Percentiles rank a stretch among this genome's conserved stretches.
Conservation (phyloP, 2,113 vertebrate species). For the Eulemur macaco region DNA sequence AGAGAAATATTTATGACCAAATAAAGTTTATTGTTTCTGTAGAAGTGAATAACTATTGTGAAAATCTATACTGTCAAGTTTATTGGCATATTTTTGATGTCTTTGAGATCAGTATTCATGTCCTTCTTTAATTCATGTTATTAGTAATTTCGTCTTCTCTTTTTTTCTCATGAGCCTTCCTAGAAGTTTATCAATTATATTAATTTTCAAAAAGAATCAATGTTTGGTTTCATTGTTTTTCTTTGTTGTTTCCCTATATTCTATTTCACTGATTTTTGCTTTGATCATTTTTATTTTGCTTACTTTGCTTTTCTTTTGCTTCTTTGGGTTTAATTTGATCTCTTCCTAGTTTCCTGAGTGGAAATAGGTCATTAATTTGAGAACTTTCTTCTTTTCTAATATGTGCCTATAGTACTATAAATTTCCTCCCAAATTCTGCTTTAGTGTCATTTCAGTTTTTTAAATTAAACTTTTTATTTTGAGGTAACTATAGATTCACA, state of each 20-base stretch:
- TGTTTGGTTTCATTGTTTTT: background rate
- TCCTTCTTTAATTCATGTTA: slow-evolving; percentile 13
- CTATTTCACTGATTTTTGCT: background rate
- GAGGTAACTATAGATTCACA: too few species aligned
- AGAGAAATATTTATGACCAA: slow-evolving; percentile 56
- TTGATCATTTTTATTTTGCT: background rate
- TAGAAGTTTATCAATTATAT: background rate
- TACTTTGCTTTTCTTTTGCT: too few species aligned
- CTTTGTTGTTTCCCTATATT: background rate
- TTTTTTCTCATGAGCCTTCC: background rate
- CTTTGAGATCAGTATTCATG: background rate
- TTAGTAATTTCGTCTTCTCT: background rate
- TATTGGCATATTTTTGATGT: slow-evolving; percentile 22
- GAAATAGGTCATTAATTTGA: too few species aligned
- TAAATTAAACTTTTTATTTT: too few species aligned
- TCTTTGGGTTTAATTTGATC: too few species aligned
- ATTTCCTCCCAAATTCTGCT: too few species aligned
- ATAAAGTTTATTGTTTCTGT: background rate
- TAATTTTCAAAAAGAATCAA: slow-evolving; percentile 29
- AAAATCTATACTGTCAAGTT: background rate
- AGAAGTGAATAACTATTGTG: background rate
- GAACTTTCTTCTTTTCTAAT: too few species aligned
- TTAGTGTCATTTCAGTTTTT: too few species aligned
- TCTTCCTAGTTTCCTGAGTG: too few species aligned
- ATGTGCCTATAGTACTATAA: too few species aligned